Percentiles rank a stretch among this genome's conserved stretches.
These are phyloP conservation scores for Tetramorium simillimum DNA, from an alignment of 1,140 invertebrate genomes.

Conservation along the genomic window DNA sequence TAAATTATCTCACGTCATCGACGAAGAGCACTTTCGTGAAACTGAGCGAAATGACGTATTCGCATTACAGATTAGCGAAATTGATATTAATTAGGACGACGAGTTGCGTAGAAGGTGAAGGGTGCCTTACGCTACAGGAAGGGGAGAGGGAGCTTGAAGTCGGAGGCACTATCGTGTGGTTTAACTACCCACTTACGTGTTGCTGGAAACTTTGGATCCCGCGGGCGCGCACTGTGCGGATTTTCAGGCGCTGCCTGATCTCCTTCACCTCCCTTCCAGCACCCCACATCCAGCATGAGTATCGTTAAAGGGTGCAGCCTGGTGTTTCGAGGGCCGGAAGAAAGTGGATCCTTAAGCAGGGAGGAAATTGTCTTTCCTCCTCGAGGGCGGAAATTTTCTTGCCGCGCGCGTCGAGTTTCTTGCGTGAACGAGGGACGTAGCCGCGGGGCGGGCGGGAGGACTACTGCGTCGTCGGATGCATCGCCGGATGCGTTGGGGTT, in stretches of 20 bases:
- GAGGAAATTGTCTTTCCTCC: conserved; percentile 57
- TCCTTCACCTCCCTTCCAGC: neutral
- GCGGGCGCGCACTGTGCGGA: conserved; percentile 52
- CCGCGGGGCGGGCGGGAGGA: neutral
- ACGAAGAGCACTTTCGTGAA: conserved; percentile 20
- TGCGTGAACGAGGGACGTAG: neutral
- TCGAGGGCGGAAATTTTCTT: conserved; percentile 61
- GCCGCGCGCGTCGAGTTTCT: conserved; percentile 44
- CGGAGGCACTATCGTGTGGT: conserved; percentile 34
- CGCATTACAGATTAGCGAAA: conserved; percentile 59
- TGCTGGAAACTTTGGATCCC: conserved; percentile 68
- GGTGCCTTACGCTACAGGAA: neutral
- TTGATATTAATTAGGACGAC: conserved; percentile 70
- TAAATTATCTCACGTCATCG: conserved; percentile 44
- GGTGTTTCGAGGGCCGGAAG: conserved; percentile 15
- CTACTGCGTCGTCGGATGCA: conserved; percentile 2
- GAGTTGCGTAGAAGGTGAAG: conserved; percentile 44
- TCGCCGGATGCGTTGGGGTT: conserved; percentile 31
- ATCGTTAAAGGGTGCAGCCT: conserved; percentile 56
- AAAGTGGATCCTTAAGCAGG: conserved; percentile 58
- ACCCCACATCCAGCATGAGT: conserved; percentile 4
- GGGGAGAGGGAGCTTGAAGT: conserved; percentile 16
- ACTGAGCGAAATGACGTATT: conserved; percentile 14
- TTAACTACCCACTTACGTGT: conserved; percentile 71
- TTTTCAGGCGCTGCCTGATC: conserved; percentile 61